A percentile compares a stretch with the other conserved stretches of the same genome.
These are phyloP conservation scores for Theristus sp. DNA, from an alignment of 2,888 invertebrate species.

Conservation along the genomic window DNA sequence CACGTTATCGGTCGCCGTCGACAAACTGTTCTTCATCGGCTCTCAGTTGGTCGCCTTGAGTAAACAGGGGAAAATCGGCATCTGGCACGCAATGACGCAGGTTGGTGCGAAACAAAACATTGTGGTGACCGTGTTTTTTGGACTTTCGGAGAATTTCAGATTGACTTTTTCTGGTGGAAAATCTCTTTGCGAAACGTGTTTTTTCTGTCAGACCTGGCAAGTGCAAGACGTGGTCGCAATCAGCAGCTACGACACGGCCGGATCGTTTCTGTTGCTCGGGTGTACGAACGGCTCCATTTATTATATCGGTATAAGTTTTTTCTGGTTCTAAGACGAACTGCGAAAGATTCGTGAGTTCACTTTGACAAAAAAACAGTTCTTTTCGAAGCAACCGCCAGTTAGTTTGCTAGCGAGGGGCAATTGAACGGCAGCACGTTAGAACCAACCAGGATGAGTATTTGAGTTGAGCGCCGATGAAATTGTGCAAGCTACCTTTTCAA, in stretches of 20 bases:
- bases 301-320: constrained; percentile 93
- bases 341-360: too few relatives aligned
- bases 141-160: neutral
- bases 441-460: too few relatives aligned
- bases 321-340: neutral
- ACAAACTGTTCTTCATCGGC: constrained; percentile 89
- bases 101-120: constrained; percentile 26
- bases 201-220: constrained; percentile 11
- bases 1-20: constrained; percentile 52
- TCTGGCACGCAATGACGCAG: constrained; percentile 98
- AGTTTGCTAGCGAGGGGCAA: too few relatives aligned
- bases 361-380: too few relatives aligned
- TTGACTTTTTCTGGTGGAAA: neutral
- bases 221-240: constrained; percentile 83
- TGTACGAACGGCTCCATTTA: constrained; percentile 91
- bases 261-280: constrained; percentile 67
- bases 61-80: constrained; percentile 76
- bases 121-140: neutral
- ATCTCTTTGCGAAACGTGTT: neutral
- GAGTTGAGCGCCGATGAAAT: too few relatives aligned
- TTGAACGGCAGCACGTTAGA: too few relatives aligned
- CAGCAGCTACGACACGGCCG: constrained; percentile 86
- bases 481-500: too few relatives aligned
- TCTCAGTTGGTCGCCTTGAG: constrained; percentile 90
- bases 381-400: too few relatives aligned